phyloP scores from a whole-genome alignment of 2,797 vertebrate genomes.

The Falco biarmicus region DNA sequence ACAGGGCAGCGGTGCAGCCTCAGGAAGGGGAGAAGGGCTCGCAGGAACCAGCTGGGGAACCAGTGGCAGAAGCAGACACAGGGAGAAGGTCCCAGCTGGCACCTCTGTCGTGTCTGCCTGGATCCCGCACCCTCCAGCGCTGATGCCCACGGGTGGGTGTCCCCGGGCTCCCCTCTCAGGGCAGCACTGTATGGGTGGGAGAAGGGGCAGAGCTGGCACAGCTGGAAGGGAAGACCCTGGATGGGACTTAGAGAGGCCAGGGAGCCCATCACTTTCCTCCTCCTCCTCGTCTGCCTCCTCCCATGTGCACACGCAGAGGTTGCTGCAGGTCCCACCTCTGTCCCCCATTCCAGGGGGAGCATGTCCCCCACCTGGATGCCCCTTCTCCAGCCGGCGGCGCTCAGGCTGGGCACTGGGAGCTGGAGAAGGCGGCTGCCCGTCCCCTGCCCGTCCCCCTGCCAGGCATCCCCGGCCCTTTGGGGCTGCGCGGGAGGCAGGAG shows the following conservation, averaged over 20 bases:
- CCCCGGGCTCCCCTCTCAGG: not conserved
- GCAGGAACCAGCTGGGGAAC: not conserved
- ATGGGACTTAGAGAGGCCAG: not conserved
- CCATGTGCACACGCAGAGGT: not conserved
- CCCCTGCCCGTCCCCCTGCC: not conserved
- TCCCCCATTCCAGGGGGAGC: not conserved
- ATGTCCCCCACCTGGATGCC: not conserved
- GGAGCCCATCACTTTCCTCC: not conserved
- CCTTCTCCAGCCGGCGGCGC: not conserved
- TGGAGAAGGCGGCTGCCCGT: not conserved
- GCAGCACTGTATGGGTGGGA: rapidly evolving
- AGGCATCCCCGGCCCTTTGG: rapidly evolving
- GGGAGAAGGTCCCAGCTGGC: not conserved
- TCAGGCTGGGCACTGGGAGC: not conserved
- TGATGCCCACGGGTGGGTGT: rapidly evolving
- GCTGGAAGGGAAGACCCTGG: not conserved
- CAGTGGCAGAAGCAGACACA: rapidly evolving
- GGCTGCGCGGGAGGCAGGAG: not conserved
- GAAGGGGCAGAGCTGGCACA: not conserved
- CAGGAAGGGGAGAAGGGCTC: not conserved
- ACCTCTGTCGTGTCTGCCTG: rapidly evolving
- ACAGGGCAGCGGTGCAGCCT: rapidly evolving
- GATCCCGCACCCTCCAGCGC: rapidly evolving
- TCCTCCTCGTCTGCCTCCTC: not conserved
- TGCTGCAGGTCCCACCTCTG: not conserved